Base-by-base conservation (phyloP, 2,888 invertebrate genomes). In the Eupithecia dodoneata region DNA sequence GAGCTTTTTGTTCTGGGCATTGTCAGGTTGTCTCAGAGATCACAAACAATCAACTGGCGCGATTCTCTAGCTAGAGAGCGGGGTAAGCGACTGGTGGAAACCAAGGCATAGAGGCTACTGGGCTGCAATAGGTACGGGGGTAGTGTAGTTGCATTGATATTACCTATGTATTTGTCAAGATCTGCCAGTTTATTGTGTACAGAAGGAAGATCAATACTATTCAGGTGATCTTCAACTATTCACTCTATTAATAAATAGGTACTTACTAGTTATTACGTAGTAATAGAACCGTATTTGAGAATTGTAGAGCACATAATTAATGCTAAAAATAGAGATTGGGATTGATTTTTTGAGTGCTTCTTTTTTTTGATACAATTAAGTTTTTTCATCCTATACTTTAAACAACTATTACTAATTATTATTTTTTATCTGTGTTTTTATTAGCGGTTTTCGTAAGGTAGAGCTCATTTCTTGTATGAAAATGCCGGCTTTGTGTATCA, bases 91-190 rank as follows among this genome's bases (percentile, higher is more conserved):
- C 59, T 59, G 59, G 59, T 59, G 18, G n/a, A 59, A 59, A 18
- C 59, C 59, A 9, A 59, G 59, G 9, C 59, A 18, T 59, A 3
- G 59, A 59, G 18, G 18, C 59, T 10, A 59, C 59, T 59, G 59
- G 59, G n/a, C 59, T 59, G 59, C 59, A 59, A 59, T 59, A 59
- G 59, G 59, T n/a, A n/a, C n/a, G 52, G 59, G 59, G 59, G 59
- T 59, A 10, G 59, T 59, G 59, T 59, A 10, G 59, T 59, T 59
- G 18, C 59, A 18, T 59, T 59, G 59, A 59, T 59, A 55, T n/a
- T 55, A 59, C 18, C 18, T 59, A 59, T 59, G 59, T 59, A 18
- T 59, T 18, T 59, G 18, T 59, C 3, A 18, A 59, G 59, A 59
- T 59, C 59, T 9, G 18, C n/a, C 59, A 4, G 18, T 59, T 18